These are phyloP conservation scores for Branchinecta sandiegonensis DNA, from an alignment of 2,888 invertebrate species.

Conservation along the genomic window DNA sequence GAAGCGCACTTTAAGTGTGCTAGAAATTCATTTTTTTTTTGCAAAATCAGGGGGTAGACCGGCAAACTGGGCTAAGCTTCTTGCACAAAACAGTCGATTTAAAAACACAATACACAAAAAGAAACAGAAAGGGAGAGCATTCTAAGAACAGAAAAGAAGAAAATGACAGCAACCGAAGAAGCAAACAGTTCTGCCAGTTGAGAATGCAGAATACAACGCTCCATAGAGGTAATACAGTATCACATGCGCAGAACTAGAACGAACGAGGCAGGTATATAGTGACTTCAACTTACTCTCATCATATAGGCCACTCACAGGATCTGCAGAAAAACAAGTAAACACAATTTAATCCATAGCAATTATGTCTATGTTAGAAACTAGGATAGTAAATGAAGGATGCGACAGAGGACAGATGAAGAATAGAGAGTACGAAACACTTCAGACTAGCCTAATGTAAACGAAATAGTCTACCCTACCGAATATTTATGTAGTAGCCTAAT, in stretches of 20 bases:
- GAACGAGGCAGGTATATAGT: conserved; percentile 9
- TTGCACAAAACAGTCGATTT: too few species aligned
- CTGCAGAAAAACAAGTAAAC: conserved; percentile 23
- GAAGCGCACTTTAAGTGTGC: too few species aligned
- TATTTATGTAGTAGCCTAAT: too few species aligned
- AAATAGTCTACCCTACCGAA: background rate
- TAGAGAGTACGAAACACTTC: background rate
- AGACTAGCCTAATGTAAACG: background rate
- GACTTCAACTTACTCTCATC: conserved; percentile 24
- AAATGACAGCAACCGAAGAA: conserved; percentile 12
- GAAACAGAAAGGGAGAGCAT: conserved; percentile 22
- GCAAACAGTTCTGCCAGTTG: conserved; percentile 20
- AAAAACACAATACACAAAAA: background rate
- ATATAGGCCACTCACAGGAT: conserved; percentile 24
- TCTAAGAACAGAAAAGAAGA: background rate
- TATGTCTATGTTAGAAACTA: background rate
- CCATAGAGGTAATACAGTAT: background rate
- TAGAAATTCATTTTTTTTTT: too few species aligned
- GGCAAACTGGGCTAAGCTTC: too few species aligned
- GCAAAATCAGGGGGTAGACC: too few species aligned
- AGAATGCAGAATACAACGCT: conserved; percentile 21
- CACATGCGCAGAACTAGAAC: background rate
- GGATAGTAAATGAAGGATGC: background rate
- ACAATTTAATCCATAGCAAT: background rate
- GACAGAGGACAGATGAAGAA: background rate